These are phyloP conservation scores for Hirundo rustica DNA, from an alignment of 2,797 vertebrate species.

Conservation along the genomic window DNA sequence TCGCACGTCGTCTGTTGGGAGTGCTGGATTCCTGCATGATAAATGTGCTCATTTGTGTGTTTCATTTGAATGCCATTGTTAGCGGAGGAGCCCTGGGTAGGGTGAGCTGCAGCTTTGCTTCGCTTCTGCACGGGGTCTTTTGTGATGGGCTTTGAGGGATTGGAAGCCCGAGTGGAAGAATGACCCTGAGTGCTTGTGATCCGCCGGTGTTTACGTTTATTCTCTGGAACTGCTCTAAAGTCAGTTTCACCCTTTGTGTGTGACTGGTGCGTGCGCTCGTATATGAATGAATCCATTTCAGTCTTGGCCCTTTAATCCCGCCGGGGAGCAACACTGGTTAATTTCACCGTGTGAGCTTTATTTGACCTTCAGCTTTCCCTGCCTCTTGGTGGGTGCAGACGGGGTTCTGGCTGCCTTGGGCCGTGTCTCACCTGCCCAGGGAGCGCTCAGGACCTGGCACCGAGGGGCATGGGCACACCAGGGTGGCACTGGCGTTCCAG, in stretches of 20 bases:
- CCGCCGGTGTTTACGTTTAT: rapidly evolving
- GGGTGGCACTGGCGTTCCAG: background rate
- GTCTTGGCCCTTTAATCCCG: background rate
- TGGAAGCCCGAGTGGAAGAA: background rate
- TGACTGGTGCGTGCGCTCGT: background rate
- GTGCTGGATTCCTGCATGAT: conserved; percentile 41
- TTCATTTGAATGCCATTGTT: conserved; percentile 50
- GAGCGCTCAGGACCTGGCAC: background rate
- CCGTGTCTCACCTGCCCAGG: background rate
- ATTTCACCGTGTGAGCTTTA: rapidly evolving
- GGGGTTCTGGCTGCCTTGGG: rapidly evolving
- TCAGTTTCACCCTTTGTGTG: rapidly evolving
- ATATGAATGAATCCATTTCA: rapidly evolving
- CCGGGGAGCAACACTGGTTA: background rate
- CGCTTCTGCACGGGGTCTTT: background rate
- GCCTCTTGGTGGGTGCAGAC: background rate
- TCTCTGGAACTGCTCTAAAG: background rate
- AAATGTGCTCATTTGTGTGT: conserved; percentile 30
- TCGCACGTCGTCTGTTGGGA: background rate
- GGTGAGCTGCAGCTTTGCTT: background rate
- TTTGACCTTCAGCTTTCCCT: background rate
- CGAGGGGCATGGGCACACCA: rapidly evolving
- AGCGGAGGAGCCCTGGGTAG: background rate
- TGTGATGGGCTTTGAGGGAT: background rate
- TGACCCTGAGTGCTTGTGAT: background rate